phyloP scores from a whole-genome alignment of 2,888 invertebrate genomes.

The Oxyteleia sp. region DNA sequence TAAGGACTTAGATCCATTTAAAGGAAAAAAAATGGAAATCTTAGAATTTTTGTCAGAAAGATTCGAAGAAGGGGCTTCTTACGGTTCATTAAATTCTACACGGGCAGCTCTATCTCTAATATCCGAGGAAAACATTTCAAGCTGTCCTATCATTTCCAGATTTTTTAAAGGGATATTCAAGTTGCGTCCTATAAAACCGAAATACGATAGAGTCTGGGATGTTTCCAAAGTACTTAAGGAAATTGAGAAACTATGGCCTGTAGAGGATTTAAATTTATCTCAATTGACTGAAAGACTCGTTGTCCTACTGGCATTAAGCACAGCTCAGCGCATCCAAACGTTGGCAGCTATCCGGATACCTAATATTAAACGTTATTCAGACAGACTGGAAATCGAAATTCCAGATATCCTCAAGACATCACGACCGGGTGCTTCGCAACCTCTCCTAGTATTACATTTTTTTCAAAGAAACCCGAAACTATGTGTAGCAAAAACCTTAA shows the following conservation, averaged over 20 bases:
- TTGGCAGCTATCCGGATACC: background rate
- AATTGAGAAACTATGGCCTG: slow-evolving; percentile 16
- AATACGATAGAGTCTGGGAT: slow-evolving; percentile 51
- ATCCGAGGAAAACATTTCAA: slow-evolving; percentile 6
- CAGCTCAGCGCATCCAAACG: slow-evolving; percentile 26
- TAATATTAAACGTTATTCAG: background rate
- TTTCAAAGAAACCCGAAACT: too few relatives aligned
- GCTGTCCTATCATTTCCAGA: slow-evolving; percentile 27
- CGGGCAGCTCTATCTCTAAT: slow-evolving; percentile 51
- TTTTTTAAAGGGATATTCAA: slow-evolving; percentile 47
- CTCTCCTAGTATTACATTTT: too few relatives aligned
- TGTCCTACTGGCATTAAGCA: slow-evolving; percentile 16
- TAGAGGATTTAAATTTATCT: background rate
- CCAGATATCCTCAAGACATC: slow-evolving; percentile 15
- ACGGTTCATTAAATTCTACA: slow-evolving; percentile 43
- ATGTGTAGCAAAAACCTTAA: too few relatives aligned
- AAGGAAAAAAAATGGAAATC: background rate
- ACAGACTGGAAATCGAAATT: slow-evolving; percentile 20
- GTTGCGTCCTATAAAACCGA: slow-evolving; percentile 39
- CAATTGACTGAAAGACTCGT: background rate
- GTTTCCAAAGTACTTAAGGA: slow-evolving; percentile 29
- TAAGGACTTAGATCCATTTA: background rate
- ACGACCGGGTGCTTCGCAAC: background rate
- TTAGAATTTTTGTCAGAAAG: slow-evolving; percentile 28
- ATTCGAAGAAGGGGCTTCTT: background rate